Base-by-base conservation (phyloP, 2,888 invertebrate species). In the Eustalomyia histrio region DNA sequence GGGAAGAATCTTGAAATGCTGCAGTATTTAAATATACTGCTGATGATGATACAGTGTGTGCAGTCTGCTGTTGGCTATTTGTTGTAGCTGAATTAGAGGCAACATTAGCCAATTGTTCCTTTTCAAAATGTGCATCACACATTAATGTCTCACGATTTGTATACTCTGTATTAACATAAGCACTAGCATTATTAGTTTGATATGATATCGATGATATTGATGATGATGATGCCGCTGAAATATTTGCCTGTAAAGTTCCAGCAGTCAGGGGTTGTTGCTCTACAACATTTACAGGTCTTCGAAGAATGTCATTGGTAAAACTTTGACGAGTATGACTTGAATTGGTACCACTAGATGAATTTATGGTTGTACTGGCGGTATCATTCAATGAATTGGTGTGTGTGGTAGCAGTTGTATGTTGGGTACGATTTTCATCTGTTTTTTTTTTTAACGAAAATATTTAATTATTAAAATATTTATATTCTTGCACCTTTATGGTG, bases 131-230 rank as follows among this genome's bases (percentile, higher is more conserved):
- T 12, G 85, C 86, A 76, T 89, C 89, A 83, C 89, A 89, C 10
- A 88, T 83, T 80, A 89, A 35, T 2, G 89, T 90, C 65, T 89
- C 89, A 8, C 89, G 87, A 85, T 89, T 90, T n/a, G 87, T 86
- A 74, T 90, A 89, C 71, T 89, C 88, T 9, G 90, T 88, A 81
- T 90, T 90, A 2, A 90, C 90, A 83, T 90, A 90, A 21, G 88
- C 86, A 24, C 88, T 87, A 24, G 76, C 80, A 69, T 86, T 85
- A 33, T 16, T 18, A 60, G 85, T 84, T 53, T 72, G 83, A 76
- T 55, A 50, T 63, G 52, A 74, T 58, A 18, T 14, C 18, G 52
- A 53, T 39, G 72, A 55, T 16, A 65, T 39, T 29, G 63, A 33
- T 14, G 67, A 24, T 29, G 61, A 21, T 55, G 73, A n/a, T 33